These are phyloP conservation scores for Tor tambroides DNA, from an alignment of 2,113 vertebrate genomes.

Conservation along the genomic window DNA sequence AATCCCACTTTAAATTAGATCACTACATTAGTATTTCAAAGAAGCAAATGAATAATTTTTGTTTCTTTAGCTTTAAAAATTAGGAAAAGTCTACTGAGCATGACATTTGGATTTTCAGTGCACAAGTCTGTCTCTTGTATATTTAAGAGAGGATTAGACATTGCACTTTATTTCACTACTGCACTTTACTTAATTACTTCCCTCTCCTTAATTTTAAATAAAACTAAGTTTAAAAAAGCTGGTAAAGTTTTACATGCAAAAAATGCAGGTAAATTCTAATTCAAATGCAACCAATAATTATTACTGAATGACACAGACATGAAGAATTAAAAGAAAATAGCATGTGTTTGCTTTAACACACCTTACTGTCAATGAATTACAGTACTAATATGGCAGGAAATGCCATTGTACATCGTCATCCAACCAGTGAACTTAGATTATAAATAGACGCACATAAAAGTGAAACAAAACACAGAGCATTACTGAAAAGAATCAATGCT, in stretches of 20 bases:
- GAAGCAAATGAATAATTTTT: no score
- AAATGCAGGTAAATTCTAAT: neutral
- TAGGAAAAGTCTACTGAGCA: no score
- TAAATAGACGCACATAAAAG: neutral
- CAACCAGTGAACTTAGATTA: neutral
- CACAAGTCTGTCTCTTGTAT: neutral
- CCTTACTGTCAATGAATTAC: neutral
- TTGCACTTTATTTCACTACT: neutral
- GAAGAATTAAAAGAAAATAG: neutral
- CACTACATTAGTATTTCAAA: no score
- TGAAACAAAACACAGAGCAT: neutral
- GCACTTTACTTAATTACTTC: neutral
- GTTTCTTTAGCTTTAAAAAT: no score
- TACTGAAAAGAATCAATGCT: neutral
- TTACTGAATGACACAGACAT: neutral
- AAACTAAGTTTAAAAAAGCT: neutral
- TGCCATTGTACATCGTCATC: neutral
- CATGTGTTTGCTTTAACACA: neutral
- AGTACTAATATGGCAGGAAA: neutral
- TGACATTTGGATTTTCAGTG: no score
- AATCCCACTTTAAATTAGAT: no score
- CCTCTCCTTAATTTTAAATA: neutral
- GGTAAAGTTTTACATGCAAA: neutral
- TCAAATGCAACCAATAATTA: neutral
- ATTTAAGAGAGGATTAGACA: neutral